Evolutionary conservation across 2,797 vertebrate species (phyloP).

Genomic region (Champsocephalus gunnari): DNA sequence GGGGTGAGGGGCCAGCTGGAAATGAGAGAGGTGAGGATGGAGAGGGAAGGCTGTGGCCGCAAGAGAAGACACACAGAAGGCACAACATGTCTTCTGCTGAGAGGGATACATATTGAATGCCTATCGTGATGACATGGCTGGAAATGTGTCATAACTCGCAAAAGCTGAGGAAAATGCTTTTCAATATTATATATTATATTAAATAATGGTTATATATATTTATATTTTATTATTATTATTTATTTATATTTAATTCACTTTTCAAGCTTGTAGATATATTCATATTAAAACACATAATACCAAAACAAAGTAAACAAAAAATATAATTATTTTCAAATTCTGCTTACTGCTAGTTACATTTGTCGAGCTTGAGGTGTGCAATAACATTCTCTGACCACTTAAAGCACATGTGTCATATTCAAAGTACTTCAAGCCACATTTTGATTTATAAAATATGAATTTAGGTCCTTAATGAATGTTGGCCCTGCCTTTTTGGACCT

Average conservation of each 20-base stretch:
- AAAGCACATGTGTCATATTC: too few species aligned
- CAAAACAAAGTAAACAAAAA: neutral
- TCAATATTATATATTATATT: neutral
- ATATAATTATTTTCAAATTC: too few species aligned
- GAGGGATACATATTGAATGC: neutral
- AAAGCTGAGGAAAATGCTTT: neutral
- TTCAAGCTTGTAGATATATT: neutral
- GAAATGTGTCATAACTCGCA: conserved; percentile 5
- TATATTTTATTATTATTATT: neutral
- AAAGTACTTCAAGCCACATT: too few species aligned
- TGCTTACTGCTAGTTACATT: neutral
- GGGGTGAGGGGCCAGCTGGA: conserved; percentile 69
- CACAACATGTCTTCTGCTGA: conserved; percentile 13
- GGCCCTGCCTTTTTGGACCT: too few species aligned
- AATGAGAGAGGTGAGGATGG: conserved; percentile 54
- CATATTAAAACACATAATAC: neutral
- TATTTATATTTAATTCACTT: neutral
- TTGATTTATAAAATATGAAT: too few species aligned
- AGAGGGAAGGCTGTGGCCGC: conserved; percentile 1
- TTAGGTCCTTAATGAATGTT: too few species aligned
- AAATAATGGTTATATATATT: neutral
- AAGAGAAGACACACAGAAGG: conserved; percentile 18
- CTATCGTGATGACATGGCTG: neutral
- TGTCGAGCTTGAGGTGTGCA: neutral
- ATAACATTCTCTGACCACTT: neutral